Evolutionary conservation across 2,797 vertebrate species (phyloP).

Genomic region (Cephalopachus bancanus): DNA sequence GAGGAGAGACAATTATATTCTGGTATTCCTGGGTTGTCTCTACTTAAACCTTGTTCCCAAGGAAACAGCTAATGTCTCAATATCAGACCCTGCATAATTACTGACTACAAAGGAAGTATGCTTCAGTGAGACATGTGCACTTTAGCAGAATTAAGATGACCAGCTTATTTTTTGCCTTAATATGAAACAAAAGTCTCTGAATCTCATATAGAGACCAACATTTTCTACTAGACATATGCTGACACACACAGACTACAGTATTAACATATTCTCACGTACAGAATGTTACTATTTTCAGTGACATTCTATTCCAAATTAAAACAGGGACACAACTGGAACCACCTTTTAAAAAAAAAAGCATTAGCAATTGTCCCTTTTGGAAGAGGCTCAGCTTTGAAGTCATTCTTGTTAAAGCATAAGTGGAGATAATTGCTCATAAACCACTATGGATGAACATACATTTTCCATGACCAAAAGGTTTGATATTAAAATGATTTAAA

Average conservation of each 20-base stretch:
- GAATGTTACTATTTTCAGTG: constrained; percentile 53
- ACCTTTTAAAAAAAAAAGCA: constrained; percentile 57
- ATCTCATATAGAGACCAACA: neutral
- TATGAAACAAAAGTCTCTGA: constrained; percentile 70
- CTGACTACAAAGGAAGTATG: constrained; percentile 80
- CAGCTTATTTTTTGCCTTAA: constrained; percentile 42
- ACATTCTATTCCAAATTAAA: constrained; percentile 43
- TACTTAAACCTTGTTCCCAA: constrained; percentile 89
- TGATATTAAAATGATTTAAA: constrained; percentile 46
- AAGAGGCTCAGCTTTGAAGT: constrained; percentile 64
- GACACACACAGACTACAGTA: constrained; percentile 47
- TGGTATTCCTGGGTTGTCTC: constrained; percentile 80
- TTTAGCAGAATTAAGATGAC: constrained; percentile 60
- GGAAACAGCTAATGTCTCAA: constrained; percentile 90
- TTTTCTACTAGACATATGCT: constrained; percentile 21
- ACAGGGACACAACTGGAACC: constrained; percentile 62
- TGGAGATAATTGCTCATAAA: constrained; percentile 28
- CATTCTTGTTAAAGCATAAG: neutral
- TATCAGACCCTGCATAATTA: constrained; percentile 87
- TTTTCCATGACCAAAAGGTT: constrained; percentile 46
- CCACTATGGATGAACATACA: neutral
- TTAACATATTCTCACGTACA: constrained; percentile 31
- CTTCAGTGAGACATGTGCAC: constrained; percentile 65
- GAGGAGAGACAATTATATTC: constrained; percentile 71
- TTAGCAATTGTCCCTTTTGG: constrained; percentile 22